These are phyloP conservation scores for Digitonthophagus gazella DNA, from an alignment of 2,888 invertebrate genomes.

Conservation along the genomic window DNA sequence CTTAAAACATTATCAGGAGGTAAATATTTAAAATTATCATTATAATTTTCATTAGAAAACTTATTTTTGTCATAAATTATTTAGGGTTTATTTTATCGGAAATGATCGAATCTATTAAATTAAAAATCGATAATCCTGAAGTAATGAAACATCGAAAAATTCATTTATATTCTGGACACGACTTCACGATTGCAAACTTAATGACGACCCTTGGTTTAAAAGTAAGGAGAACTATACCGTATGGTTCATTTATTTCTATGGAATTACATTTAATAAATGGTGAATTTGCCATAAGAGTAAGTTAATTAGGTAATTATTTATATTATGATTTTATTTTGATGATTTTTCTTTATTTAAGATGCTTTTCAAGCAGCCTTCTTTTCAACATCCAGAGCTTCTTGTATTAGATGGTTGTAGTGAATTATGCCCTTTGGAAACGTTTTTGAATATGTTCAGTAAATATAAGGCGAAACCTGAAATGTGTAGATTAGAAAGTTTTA, in stretches of 20 bases:
- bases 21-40: not conserved
- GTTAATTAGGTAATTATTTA: not conserved
- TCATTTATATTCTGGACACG: slow-evolving; percentile 53
- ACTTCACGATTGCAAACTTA: slow-evolving; percentile 54
- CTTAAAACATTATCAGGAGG: slow-evolving; percentile 40
- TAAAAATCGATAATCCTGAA: slow-evolving; percentile 14
- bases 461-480: slow-evolving; percentile 1
- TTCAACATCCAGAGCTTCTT: slow-evolving; percentile 16
- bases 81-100: slow-evolving; percentile 22
- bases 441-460: slow-evolving; percentile 18
- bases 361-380: slow-evolving; percentile 22
- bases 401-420: slow-evolving; percentile 19
- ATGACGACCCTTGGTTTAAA: slow-evolving; percentile 51
- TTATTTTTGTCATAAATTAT: too few relatives aligned
- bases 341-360: slow-evolving; percentile 17
- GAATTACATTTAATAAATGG: slow-evolving; percentile 36
- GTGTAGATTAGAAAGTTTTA: not conserved
- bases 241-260: slow-evolving; percentile 38
- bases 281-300: slow-evolving; percentile 22
- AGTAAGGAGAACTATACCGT: slow-evolving; percentile 44
- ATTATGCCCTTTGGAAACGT: slow-evolving; percentile 21
- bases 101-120: slow-evolving; percentile 18
- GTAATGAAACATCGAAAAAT: slow-evolving; percentile 31
- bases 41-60: not conserved
- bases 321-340: not conserved